Base-by-base conservation (phyloP, 2,888 invertebrate genomes). In the Plagiodera versicolora region DNA sequence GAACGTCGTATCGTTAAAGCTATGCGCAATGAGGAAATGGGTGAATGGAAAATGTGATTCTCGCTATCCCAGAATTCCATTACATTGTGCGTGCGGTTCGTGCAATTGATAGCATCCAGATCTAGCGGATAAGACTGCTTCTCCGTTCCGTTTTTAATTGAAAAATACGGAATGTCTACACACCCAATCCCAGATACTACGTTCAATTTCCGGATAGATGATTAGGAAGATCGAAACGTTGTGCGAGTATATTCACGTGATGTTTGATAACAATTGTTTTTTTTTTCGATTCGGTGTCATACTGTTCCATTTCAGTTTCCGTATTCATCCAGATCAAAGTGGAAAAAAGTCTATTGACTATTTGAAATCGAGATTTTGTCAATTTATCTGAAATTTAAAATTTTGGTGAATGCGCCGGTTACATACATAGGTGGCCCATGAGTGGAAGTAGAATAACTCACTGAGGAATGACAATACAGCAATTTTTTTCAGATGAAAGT, bases 141-240 rank as follows among this genome's bases (percentile, higher is more conserved):
- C n/a, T n/a, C 19, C 16, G 16, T 39, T 52, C 19, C 16, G 16
- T 20, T 19, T 39, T 16, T n/a, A 11, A 19, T 20, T 18, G 19
- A 52, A 52, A 52, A 52, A 52, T 18, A 35, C n/a, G 20, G 11
- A 20, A 20, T 30, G 14, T 14, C n/a, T 39, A 17, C 18, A 39
- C 39, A 39, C 39, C 39, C 39, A 30, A 51, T 51, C 19, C 19
- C 6, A 51, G 32, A 52, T 24, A 28, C 44, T 44, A 19, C 16
- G 10, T 20, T 53, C 16, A 53, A 53, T 53, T 53, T 53, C 53
- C 53, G 28, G 53, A 1, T n/a, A 28, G 28, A 53, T 53, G 44
- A 53, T 53, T 44, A 53, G 28, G 1, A 17, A 53, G 53, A 53
- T 44, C 44, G 39, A 11, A 53, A 24, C 4, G 24, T 6, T 6